phyloP scores from a whole-genome alignment of 2,113 vertebrate species.

The Panthera leo region DNA sequence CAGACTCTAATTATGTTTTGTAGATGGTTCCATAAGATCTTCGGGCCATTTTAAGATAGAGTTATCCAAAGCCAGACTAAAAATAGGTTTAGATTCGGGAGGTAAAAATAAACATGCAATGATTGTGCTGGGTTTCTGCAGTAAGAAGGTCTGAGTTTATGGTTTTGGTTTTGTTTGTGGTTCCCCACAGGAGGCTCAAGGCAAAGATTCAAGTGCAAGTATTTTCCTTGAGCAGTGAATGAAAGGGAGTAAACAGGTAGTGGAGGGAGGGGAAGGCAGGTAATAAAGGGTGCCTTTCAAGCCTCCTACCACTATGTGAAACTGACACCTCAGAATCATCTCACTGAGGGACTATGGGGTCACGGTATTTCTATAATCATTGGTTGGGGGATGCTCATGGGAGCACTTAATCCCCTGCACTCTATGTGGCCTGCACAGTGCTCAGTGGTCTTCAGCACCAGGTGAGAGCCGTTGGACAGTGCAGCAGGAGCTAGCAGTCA shows the following conservation, averaged over 20 bases:
- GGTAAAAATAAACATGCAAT: conserved; percentile 29
- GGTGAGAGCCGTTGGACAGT: neutral
- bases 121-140: conserved; percentile 26
- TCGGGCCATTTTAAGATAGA: conserved; percentile 29
- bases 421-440: neutral
- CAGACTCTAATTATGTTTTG: conserved; percentile 69
- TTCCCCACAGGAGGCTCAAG: neutral
- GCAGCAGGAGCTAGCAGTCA: neutral
- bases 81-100: neutral
- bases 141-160: neutral
- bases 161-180: neutral
- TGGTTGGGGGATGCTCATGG: too few species aligned
- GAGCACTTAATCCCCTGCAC: accelerated
- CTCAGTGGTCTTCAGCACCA: neutral
- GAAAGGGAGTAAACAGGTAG: neutral
- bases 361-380: too few species aligned
- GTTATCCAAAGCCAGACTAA: conserved; percentile 34
- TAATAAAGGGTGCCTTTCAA: neutral
- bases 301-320: too few species aligned
- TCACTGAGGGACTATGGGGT: accelerated
- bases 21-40: conserved; percentile 22
- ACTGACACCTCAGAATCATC: neutral
- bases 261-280: accelerated
- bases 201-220: neutral
- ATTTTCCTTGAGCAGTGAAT: neutral